Conservation (phyloP, 37 sponge, comb jelly and placozoan genomes). For the Lycopodina hypogea region DNA sequence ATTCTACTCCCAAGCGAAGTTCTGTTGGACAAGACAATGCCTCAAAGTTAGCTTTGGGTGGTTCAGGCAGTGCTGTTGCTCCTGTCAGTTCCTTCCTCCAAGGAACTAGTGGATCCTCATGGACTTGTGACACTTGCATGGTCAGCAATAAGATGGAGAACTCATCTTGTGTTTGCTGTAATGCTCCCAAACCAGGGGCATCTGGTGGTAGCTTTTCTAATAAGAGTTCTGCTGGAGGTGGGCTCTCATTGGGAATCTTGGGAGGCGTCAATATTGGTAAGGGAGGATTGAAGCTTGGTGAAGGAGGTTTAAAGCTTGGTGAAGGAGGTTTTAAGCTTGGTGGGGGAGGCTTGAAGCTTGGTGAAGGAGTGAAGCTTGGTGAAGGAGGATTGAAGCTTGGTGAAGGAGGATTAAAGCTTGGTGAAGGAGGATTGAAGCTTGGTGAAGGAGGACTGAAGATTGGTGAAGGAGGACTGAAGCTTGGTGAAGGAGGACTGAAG, state of each 20-base stretch:
- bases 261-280: constrained; percentile 37
- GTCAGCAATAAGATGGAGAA: constrained; percentile 41
- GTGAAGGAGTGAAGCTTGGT: constrained; percentile 12
- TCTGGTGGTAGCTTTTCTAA: neutral
- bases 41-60: neutral
- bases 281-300: constrained; percentile 29
- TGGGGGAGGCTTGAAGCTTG: neutral
- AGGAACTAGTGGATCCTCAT: constrained; percentile 25
- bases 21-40: neutral
- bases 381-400: neutral
- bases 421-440: too few relatives aligned
- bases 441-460: too few relatives aligned
- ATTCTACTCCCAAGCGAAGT: constrained; percentile 25
- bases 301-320: neutral
- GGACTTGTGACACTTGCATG: constrained; percentile 71
- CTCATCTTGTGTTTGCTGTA: constrained; percentile 50
- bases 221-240: neutral
- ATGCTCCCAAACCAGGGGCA: constrained; percentile 41
- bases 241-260: neutral
- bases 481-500: too few relatives aligned
- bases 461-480: too few relatives aligned
- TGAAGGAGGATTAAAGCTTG: too few relatives aligned
- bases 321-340: constrained; percentile 9
- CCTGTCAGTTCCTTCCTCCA: constrained; percentile 5
- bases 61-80: neutral